These are phyloP conservation scores for Heterohyrax brucei DNA, from an alignment of 2,797 vertebrate species.

Conservation along the genomic window DNA sequence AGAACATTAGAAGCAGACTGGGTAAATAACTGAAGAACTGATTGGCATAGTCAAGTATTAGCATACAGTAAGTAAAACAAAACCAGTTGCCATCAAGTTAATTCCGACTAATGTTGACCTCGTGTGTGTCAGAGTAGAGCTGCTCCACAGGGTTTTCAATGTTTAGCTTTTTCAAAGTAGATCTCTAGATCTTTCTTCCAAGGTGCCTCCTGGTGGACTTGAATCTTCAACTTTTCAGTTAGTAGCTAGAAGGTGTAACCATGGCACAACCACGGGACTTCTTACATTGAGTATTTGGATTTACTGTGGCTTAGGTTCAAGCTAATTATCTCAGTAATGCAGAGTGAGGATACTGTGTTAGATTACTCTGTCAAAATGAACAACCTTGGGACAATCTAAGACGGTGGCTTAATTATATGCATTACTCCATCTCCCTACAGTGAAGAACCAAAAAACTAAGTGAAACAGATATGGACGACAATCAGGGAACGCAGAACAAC, in stretches of 20 bases:
- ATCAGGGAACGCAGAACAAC: too few relatives aligned
- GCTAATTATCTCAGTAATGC: constrained; percentile 35
- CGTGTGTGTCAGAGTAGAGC: background rate
- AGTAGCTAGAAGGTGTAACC: background rate
- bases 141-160: background rate
- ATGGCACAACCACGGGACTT: background rate
- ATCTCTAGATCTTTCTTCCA: background rate
- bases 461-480: too few relatives aligned
- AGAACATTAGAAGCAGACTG: background rate
- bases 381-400: background rate
- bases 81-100: background rate
- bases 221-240: background rate
- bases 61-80: background rate
- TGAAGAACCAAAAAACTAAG: too few relatives aligned
- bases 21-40: background rate
- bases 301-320: background rate
- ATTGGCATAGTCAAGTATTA: background rate
- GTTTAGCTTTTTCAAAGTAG: background rate
- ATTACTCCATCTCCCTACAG: too few relatives aligned
- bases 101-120: background rate
- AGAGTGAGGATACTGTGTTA: background rate
- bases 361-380: background rate
- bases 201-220: background rate
- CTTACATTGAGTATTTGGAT: background rate
- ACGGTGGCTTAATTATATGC: too few relatives aligned